Percentiles rank a stretch among this genome's conserved stretches.
Conservation (phyloP, 2,113 vertebrate species). For the Anthoscopus minutus region DNA sequence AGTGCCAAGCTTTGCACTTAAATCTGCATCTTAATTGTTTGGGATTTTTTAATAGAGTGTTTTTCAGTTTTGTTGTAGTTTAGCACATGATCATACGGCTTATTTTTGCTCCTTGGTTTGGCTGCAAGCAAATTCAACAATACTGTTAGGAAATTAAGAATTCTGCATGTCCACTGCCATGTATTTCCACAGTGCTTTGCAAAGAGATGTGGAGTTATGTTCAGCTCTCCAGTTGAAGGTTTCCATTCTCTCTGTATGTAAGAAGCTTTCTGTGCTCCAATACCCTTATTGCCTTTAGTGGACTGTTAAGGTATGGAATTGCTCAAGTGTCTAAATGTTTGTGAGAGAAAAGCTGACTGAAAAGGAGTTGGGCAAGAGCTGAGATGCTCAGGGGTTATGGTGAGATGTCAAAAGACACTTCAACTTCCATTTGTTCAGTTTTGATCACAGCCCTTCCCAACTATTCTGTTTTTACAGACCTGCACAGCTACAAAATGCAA, state of each 20-base stretch:
- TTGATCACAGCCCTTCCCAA: rapidly evolving
- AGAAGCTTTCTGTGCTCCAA: neutral
- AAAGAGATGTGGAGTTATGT: neutral
- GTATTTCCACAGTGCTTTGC: neutral
- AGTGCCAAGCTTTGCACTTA: neutral
- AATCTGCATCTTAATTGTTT: neutral
- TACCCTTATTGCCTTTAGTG: neutral
- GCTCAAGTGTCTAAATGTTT: neutral
- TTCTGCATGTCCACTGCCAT: neutral
- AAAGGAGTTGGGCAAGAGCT: neutral
- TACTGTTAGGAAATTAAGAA: neutral
- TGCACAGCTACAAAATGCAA: neutral
- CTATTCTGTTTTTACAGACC: neutral
- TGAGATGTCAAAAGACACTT: neutral
- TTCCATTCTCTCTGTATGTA: neutral
- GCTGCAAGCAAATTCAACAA: neutral
- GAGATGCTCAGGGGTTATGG: neutral
- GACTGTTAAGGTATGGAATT: neutral
- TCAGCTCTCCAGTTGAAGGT: neutral
- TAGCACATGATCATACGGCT: neutral
- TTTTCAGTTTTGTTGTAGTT: neutral
- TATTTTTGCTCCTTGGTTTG: neutral
- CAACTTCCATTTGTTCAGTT: neutral
- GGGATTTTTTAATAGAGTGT: neutral
- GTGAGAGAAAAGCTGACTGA: neutral